Base-by-base conservation (phyloP, 2,888 invertebrate genomes). In the Subacronicta megacephala region DNA sequence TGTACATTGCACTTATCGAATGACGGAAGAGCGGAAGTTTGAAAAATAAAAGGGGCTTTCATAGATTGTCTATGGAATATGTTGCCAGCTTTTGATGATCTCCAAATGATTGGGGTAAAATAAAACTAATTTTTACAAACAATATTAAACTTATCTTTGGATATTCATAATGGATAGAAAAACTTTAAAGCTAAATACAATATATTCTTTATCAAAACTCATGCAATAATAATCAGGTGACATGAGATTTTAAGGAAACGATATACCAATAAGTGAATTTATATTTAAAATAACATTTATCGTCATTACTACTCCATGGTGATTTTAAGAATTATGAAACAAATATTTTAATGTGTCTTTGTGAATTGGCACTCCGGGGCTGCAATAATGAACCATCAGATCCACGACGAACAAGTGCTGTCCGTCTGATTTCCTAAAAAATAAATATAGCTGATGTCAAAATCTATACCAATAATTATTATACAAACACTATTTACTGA, bases 321-420 rank as follows among this genome's bases (percentile, higher is more conserved):
- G 23, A 10, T 26, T 26, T 7, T 16, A 6, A 26, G 23, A 10
- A 18, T 57, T 72, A 80, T 0, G 93, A 92, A 35, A 93, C 83
- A 69, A 88, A 87, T 70, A 94, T 94, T 85, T 90, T 93, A 2
- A 94, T 93, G 65, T 90, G 92, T 26, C 89, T 81, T 77, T 90
- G 83, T 17, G 80, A 74, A 62, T 74, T 79, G 38, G 79, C 80
- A 64, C 75, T 83, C 23, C 88, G 84, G 41, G 88, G 82, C 66
- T 89, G 89, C n/a, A 91, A 60, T 55, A 94, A 76, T 2, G 92
- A 91, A 3, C 94, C 94, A 74, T 94, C 94, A 38, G 94, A 94
- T 51, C 90, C 89, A 36, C 94, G 87, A 16, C 94, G 89, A 38
- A 93, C 84, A 46, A 94, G 81, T 9, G 90, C 85, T 36, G 92